These are phyloP conservation scores for Acanthococcus lagerstroemiae DNA, from an alignment of 2,888 invertebrate genomes.

Conservation along the genomic window DNA sequence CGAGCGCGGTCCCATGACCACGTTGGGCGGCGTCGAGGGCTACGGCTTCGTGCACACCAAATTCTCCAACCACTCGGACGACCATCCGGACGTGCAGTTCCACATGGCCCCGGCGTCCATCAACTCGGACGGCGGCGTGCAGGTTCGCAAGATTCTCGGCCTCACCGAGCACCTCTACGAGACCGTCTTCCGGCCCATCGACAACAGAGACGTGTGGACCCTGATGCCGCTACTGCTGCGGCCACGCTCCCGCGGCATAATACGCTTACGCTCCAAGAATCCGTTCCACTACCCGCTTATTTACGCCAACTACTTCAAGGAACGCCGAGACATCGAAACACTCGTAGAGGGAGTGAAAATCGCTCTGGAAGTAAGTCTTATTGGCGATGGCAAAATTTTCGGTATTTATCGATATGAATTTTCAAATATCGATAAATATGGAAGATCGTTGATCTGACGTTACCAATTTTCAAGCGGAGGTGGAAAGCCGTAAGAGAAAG, in stretches of 20 bases:
- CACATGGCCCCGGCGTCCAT: constrained; percentile 87
- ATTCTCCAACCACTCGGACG: constrained; percentile 63
- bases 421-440: no score
- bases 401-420: no score
- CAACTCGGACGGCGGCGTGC: constrained; percentile 55
- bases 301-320: constrained; percentile 83
- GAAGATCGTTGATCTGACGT: no score
- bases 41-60: constrained; percentile 77
- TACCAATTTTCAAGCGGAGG: no score
- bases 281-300: constrained; percentile 81
- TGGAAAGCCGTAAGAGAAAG: no score
- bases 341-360: constrained; percentile 60
- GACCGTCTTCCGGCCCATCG: constrained; percentile 67
- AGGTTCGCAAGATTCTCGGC: constrained; percentile 66
- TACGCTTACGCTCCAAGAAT: constrained; percentile 64
- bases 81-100: constrained; percentile 82
- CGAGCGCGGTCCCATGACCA: constrained; percentile 75
- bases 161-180: constrained; percentile 70
- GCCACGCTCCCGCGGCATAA: constrained; percentile 64
- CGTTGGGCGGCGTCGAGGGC: constrained; percentile 77
- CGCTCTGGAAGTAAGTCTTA: constrained; percentile 36
- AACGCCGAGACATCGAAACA: constrained; percentile 63
- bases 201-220: constrained; percentile 69
- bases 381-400: no score
- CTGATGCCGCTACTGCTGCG: constrained; percentile 74